These are phyloP conservation scores for Hydra vulgaris DNA, from an alignment of 30 jellyfish, hydroid and myxozoan genomes.

Conservation along the genomic window DNA sequence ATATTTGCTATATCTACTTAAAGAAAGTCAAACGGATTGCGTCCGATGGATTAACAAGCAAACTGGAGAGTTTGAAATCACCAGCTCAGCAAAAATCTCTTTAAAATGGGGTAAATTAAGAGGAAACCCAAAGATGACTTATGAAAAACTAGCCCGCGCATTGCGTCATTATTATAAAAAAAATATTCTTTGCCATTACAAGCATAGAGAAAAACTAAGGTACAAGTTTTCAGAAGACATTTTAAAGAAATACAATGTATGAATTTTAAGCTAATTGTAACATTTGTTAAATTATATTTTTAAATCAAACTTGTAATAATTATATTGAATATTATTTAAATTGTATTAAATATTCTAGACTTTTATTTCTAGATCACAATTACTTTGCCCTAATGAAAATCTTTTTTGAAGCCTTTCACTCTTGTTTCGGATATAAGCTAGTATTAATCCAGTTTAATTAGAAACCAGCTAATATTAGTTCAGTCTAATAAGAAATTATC, in stretches of 20 bases:
- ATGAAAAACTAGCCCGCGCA: conserved; percentile 72
- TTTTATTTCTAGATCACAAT: no score
- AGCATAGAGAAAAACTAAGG: conserved; percentile 40
- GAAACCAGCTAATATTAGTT: no score
- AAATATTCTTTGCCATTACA: conserved; percentile 31
- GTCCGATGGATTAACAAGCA: conserved; percentile 38
- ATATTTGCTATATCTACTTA: conserved; percentile 12
- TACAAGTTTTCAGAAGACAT: conserved; percentile 38
- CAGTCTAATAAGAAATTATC: no score
- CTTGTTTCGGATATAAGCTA: no score
- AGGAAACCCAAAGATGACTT: conserved; percentile 61
- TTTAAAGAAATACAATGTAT: neutral
- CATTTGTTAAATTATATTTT: no score
- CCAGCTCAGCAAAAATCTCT: conserved; percentile 46
- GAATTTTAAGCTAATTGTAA: no score
- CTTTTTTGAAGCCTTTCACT: no score
- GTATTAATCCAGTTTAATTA: no score
- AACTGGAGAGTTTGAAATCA: conserved; percentile 66
- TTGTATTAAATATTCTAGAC: no score
- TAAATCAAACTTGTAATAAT: no score
- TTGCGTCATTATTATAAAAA: conserved; percentile 70
- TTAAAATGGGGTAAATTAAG: conserved; percentile 54
- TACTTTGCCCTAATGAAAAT: no score
- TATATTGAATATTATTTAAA: no score
- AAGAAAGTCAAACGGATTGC: conserved; percentile 24